These are phyloP conservation scores for Calonectris borealis DNA, from an alignment of 2,113 vertebrate species.

Conservation along the genomic window DNA sequence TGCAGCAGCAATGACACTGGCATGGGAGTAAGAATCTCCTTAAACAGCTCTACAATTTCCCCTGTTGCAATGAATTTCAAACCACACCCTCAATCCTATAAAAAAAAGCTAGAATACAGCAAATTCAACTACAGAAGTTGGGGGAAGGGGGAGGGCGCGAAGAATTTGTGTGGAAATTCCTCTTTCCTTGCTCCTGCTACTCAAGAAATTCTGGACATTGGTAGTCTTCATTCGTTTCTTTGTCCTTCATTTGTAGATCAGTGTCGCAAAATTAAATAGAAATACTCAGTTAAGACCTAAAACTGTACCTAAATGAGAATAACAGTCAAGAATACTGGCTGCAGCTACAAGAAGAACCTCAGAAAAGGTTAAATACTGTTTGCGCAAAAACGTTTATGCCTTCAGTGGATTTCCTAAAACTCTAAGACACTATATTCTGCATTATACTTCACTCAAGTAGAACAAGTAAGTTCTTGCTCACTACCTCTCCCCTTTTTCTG, in stretches of 20 bases:
- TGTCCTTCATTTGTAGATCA: background rate
- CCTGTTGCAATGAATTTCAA: background rate
- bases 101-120: background rate
- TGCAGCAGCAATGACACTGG: background rate
- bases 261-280: background rate
- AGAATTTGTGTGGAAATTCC: background rate
- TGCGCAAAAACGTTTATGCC: background rate
- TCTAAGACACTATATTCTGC: background rate
- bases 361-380: background rate
- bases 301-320: background rate
- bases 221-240: background rate
- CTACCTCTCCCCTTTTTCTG: background rate
- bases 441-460: background rate
- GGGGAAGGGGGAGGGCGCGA: rapidly evolving
- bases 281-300: background rate
- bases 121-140: background rate
- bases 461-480: background rate
- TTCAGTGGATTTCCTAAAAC: background rate
- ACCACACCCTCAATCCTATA: background rate
- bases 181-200: background rate
- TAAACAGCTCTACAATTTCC: background rate
- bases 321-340: background rate
- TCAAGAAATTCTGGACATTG: background rate
- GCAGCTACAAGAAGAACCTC: background rate
- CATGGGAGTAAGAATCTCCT: background rate